phyloP scores from a whole-genome alignment of 2,113 vertebrate species.

The Pardalotus punctatus region DNA sequence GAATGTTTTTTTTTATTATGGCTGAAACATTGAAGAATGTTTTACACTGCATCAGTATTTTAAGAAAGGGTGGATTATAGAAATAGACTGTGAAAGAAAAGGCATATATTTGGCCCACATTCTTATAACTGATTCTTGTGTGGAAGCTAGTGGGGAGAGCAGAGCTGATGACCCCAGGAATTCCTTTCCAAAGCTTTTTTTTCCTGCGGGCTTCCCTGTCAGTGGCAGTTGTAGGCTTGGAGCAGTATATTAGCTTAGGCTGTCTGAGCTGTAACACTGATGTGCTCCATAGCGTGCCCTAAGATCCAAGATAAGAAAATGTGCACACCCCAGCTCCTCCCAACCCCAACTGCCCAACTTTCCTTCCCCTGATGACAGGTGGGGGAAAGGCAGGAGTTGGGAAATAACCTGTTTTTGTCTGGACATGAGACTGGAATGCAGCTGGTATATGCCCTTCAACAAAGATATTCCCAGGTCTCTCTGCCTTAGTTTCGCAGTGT shows the following conservation, averaged over 20 bases:
- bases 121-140: neutral
- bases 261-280: neutral
- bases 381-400: neutral
- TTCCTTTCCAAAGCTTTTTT: neutral
- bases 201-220: neutral
- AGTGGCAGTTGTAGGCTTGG: neutral
- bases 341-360: neutral
- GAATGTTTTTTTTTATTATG: neutral
- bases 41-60: neutral
- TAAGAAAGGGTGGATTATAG: neutral
- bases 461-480: neutral
- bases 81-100: neutral
- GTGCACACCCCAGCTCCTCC: neutral
- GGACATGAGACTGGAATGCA: neutral
- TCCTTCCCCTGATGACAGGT: neutral
- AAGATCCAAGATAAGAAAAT: neutral
- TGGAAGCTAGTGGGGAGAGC: neutral
- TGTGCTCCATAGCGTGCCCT: neutral
- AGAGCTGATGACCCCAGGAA: neutral
- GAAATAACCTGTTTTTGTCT: neutral
- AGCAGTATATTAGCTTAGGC: neutral
- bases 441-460: neutral
- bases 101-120: neutral
- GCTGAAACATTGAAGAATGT: neutral
- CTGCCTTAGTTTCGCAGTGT: neutral